Conservation (phyloP, 2,113 vertebrate species). For the Mionectes macconnelli region DNA sequence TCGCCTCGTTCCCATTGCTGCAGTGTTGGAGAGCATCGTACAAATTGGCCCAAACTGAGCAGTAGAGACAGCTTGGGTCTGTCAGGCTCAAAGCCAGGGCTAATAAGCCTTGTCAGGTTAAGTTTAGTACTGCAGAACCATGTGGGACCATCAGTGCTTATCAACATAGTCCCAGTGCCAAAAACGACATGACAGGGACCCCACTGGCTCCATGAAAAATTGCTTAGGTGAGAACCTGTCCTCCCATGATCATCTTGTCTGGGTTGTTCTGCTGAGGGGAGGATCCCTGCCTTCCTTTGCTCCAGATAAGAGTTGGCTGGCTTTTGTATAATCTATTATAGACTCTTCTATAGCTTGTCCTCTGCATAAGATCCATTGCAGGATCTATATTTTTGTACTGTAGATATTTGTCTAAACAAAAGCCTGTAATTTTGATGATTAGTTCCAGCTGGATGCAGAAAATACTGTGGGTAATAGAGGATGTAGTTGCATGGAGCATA, state of each 20-base stretch:
- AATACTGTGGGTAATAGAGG: neutral
- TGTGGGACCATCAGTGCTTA: neutral
- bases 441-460: slow-evolving; percentile 23
- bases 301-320: neutral
- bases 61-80: neutral
- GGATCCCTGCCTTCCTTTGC: neutral
- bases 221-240: neutral
- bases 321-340: neutral
- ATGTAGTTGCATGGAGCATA: neutral
- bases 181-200: neutral
- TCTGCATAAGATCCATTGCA: neutral
- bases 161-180: neutral
- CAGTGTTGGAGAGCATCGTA: neutral
- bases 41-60: neutral
- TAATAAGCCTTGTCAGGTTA: slow-evolving; percentile 12
- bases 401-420: slow-evolving; percentile 26
- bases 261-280: neutral
- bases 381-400: neutral
- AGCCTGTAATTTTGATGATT: slow-evolving; percentile 34
- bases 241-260: neutral
- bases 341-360: neutral
- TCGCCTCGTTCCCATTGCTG: neutral
- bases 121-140: neutral
- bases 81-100: slow-evolving; percentile 20
- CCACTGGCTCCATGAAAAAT: neutral